Base-by-base conservation (phyloP, 2,113 vertebrate species). In the Pogonocichla stellata region DNA sequence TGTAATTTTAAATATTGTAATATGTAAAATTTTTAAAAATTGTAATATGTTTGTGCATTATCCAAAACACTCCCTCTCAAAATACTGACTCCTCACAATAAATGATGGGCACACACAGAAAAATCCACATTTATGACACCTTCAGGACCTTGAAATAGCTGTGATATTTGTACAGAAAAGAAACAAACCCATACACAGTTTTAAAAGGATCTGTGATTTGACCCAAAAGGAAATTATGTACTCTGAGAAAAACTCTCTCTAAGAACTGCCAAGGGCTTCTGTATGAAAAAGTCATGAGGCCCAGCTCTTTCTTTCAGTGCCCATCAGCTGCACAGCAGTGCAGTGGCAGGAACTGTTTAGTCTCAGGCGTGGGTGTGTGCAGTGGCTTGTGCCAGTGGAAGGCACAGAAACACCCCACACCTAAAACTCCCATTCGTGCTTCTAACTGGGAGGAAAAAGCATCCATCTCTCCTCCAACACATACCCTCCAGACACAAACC, bases 341-440 rank as follows among this genome's bases (percentile, higher is more conserved):
- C 7, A 33, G 43, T 3, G 60, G 22, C 1, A 2, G 38, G 33
- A 64, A 56, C 60, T 78, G 42, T 51, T 48, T 6, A 1, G 53
- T 43, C 25, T 19, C 23, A 26, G 13, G 43, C 1, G 9, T 36
- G 31, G 0, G 5, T 10, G 12, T 40, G 20, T 12, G 38, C 53
- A 60, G 62, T 2, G 7, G 24, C 10, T 73, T 23, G 29, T 45
- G 58, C 40, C 53, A 47, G n/a, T 3, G 12, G n/a, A 47, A 80
- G 36, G 24, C 36, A 65, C 36, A 80, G 50, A 24, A 85, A 57
- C 17, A 38, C 5, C 19, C 54, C 77, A 11, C n/a, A 12, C 50
- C 36, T 36, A 5, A 40, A 54, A 10, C 12, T 5, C 12, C 51
- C 1, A 1, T 12, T 62, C 38, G 28, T 0, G 0, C 24, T 12